Percentiles rank a stretch among this genome's conserved stretches.
phyloP scores from a whole-genome alignment of 2,113 vertebrate species.

The Datnioides undecimradiatus region DNA sequence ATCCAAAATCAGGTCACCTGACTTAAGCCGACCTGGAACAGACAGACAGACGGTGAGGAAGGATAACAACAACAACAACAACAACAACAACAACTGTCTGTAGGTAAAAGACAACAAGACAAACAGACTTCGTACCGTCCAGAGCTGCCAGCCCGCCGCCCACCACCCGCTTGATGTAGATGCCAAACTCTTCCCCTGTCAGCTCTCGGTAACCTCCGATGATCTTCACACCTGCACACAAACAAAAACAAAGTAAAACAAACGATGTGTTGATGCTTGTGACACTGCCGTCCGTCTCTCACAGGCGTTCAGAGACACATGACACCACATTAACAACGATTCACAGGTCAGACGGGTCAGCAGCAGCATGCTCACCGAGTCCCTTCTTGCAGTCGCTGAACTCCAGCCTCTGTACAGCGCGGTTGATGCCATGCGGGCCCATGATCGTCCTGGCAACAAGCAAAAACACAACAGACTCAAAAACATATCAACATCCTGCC shows the following conservation, averaged over 20 bases:
- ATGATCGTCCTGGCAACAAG: conserved; percentile 87
- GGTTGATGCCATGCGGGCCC: conserved; percentile 89
- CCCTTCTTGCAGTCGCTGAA: conserved; percentile 89
- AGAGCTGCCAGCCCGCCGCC: conserved; percentile 85
- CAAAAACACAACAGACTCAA: conserved; percentile 33
- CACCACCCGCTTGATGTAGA: conserved; percentile 90
- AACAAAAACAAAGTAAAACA: background rate
- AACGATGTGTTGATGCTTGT: too few species aligned
- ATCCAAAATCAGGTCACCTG: conserved; percentile 90
- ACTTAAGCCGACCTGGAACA: conserved; percentile 85
- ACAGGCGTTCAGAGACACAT: background rate
- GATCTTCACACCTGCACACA: conserved; percentile 87
- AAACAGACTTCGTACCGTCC: conserved; percentile 81
- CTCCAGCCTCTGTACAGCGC: conserved; percentile 86
- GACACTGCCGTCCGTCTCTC: too few species aligned
- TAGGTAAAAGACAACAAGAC: background rate
- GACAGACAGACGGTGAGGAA: background rate
- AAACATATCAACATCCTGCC: conserved; percentile 40
- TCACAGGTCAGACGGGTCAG: conserved; percentile 9
- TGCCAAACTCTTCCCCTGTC: conserved; percentile 89
- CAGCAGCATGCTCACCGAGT: conserved; percentile 83
- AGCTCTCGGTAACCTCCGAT: conserved; percentile 87
- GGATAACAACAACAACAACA: background rate
- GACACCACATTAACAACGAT: background rate
- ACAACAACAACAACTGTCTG: background rate